Base-by-base conservation (phyloP, 1,140 invertebrate genomes). In the Drosophila ohnishii region DNA sequence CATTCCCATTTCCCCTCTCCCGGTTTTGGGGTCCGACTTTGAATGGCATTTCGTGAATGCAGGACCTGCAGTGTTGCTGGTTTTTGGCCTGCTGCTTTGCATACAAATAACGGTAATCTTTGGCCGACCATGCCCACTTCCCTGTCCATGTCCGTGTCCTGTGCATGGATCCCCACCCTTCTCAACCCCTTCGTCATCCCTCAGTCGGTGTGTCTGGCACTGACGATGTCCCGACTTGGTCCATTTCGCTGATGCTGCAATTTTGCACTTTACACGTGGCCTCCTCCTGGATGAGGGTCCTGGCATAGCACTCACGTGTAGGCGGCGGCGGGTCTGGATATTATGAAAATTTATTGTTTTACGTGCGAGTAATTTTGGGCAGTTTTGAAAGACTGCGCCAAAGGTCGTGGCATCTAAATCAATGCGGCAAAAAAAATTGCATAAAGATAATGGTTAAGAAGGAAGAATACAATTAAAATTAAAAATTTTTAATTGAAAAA, bases 61-160 rank as follows among this genome's bases (percentile, higher is more conserved):
- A 55, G 51, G 51, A 22, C 42, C 65, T 58, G 51, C 67, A 57
- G 40, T 69, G 37, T 66, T 71, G 60, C 78, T 72, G 81, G 76
- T 61, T 79, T 66, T 69, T 80, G 80, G 73, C 59, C 80, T 84
- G 64, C 84, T 87, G 84, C 84, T 87, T 88, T 87, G 84, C 84
- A 87, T 88, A 87, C 84, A 87, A 88, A 87, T 87, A 87, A 84
- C 76, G 69, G 73, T 87, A 88, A 88, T 88, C 85, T 78, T 88
- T 71, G 55, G 69, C 66, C 51, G 55, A 37, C 53, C 66, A 72
- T 37, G 44, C 53, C 67, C 51, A 48, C 71, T 70, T 74, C 42
- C 67, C 39, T 5, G 14, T 32, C 73, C 74, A 62, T 55, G 7
- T 30, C 32, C 57, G 28, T 13, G 10, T 13, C 57, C 34, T 10